phyloP scores from a whole-genome alignment of 35 echinoderm and acorn worm genomes.

The Diadema setosum region DNA sequence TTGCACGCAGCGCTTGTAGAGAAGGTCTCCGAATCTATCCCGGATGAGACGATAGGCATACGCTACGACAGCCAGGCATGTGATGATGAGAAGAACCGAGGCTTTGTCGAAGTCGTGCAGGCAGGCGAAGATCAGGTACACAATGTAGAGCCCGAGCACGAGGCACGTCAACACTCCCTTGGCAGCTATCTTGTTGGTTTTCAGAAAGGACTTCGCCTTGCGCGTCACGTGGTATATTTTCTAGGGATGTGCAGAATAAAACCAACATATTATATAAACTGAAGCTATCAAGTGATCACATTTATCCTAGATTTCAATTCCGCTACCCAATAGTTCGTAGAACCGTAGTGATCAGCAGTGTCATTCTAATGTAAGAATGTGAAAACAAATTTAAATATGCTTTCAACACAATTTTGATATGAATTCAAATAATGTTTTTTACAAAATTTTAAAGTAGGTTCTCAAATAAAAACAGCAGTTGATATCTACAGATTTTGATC shows the following conservation, averaged over 20 bases:
- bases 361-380: too few species aligned
- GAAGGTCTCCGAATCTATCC: not conserved
- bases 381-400: too few species aligned
- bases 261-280: too few species aligned
- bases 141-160: conserved; percentile 9
- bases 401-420: too few species aligned
- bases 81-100: not conserved
- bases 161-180: not conserved
- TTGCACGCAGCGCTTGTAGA: not conserved
- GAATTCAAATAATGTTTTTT: too few species aligned
- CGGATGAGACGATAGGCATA: not conserved
- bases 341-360: too few species aligned
- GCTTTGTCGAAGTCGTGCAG: conserved; percentile 23
- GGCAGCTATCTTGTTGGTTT: not conserved
- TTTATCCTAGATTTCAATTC: too few species aligned
- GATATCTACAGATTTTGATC: too few species aligned
- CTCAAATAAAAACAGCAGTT: too few species aligned
- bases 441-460: too few species aligned
- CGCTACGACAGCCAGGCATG: not conserved
- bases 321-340: too few species aligned
- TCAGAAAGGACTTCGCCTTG: not conserved
- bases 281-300: too few species aligned
- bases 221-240: not conserved
- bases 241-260: not conserved
- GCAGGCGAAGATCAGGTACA: conserved; percentile 53